Evolutionary conservation across 92 coral and sea anemone species (phyloP).

Genomic region (Epizoanthus scotinus): DNA sequence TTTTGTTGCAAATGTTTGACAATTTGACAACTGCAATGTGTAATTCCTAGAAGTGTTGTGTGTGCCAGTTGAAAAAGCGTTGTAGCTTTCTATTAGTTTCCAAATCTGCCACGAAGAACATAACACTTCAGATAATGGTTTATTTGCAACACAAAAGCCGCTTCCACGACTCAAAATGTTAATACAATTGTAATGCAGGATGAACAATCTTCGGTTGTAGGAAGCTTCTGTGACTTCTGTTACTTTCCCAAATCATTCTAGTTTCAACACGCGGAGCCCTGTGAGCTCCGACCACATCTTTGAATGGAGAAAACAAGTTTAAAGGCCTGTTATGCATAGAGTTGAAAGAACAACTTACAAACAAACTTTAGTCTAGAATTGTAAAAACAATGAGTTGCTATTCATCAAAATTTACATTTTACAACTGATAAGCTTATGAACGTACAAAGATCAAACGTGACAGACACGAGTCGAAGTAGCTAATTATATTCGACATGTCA

Average conservation of each 20-base stretch:
- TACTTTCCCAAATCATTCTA: neutral
- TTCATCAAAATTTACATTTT: neutral
- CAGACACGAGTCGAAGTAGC: neutral
- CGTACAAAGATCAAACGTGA: neutral
- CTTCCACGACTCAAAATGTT: neutral
- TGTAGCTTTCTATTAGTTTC: no score
- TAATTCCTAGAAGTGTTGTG: no score
- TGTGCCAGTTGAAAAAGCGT: no score
- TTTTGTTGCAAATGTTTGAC: no score
- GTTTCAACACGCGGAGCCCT: neutral
- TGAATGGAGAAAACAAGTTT: no score
- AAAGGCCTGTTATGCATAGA: no score
- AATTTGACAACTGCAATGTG: no score
- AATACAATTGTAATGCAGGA: neutral
- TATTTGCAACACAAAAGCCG: neutral
- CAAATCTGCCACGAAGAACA: neutral
- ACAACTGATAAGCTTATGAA: constrained; percentile 18
- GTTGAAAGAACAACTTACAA: neutral
- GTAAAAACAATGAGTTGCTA: neutral
- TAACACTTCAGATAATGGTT: neutral
- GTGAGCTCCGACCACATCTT: no score
- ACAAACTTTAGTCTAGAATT: neutral
- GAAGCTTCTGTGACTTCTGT: neutral
- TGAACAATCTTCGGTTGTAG: neutral
- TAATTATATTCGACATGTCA: neutral